These are phyloP conservation scores for Upupa epops DNA, from an alignment of 2,113 vertebrate genomes.

Conservation along the genomic window DNA sequence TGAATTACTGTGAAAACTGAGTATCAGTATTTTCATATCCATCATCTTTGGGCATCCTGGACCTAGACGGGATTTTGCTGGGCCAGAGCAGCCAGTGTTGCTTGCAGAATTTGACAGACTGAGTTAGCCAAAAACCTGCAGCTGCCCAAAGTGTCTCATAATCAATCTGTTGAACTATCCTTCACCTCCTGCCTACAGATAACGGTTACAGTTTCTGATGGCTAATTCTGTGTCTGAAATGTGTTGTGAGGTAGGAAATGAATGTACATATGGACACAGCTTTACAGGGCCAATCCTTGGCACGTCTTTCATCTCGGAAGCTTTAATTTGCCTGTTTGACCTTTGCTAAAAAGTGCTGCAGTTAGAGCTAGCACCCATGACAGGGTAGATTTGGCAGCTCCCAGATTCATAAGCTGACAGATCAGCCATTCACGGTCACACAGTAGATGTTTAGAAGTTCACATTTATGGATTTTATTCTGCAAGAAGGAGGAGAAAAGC, in stretches of 20 bases:
- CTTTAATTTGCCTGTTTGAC: not conserved
- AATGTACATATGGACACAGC: not conserved
- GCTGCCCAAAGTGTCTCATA: not conserved
- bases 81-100: not conserved
- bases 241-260: not conserved
- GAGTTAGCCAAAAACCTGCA: not conserved
- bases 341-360: not conserved
- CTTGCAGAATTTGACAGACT: not conserved
- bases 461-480: not conserved
- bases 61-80: not conserved
- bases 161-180: not conserved
- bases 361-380: not conserved
- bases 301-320: not conserved
- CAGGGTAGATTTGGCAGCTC: not conserved
- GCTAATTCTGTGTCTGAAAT: not conserved
- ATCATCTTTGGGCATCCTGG: not conserved
- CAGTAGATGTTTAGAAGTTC: slow-evolving; percentile 24
- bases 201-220: not conserved
- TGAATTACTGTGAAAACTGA: not conserved
- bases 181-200: not conserved
- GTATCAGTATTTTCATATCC: not conserved
- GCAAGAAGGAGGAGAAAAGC: not conserved
- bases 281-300: not conserved
- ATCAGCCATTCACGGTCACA: not conserved
- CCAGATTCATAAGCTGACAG: not conserved